Evolutionary conservation across 2,888 invertebrate species (phyloP).

Genomic region (Camponotus fellah): DNA sequence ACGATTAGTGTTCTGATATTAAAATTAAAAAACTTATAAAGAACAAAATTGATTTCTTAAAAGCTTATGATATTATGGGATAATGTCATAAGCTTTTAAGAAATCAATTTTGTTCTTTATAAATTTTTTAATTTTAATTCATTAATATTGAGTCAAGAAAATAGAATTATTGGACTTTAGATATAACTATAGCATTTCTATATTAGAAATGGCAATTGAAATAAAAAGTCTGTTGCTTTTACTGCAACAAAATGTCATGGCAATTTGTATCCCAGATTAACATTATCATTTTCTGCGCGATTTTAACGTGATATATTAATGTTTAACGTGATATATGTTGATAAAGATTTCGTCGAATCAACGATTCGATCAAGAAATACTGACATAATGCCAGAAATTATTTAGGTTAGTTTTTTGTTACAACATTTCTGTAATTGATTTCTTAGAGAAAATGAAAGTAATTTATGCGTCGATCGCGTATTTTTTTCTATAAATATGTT

Average conservation of each 20-base stretch:
- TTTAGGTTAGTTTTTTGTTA: neutral
- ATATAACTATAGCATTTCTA: neutral
- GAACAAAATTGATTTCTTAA: neutral
- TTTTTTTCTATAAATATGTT: neutral
- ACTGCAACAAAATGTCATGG: neutral
- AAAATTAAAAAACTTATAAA: neutral
- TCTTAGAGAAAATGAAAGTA: neutral
- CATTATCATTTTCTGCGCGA: neutral
- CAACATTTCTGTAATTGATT: neutral
- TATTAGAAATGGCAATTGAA: neutral
- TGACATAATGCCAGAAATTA: neutral
- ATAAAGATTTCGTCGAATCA: neutral
- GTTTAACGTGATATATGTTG: neutral
- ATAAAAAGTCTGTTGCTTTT: neutral
- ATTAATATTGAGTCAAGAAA: neutral
- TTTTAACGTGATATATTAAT: neutral
- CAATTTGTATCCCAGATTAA: conserved; percentile 20
- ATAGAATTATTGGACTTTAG: neutral
- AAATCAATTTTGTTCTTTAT: too few species aligned
- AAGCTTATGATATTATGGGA: neutral
- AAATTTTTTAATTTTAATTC: too few species aligned
- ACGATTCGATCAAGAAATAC: neutral
- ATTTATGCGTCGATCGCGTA: conserved; percentile 4
- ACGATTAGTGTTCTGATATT: neutral
- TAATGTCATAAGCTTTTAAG: too few species aligned